Percentiles rank a stretch among this genome's conserved stretches.
phyloP scores from a whole-genome alignment of 2,888 invertebrate species.

The Drosophila aldrichi region DNA sequence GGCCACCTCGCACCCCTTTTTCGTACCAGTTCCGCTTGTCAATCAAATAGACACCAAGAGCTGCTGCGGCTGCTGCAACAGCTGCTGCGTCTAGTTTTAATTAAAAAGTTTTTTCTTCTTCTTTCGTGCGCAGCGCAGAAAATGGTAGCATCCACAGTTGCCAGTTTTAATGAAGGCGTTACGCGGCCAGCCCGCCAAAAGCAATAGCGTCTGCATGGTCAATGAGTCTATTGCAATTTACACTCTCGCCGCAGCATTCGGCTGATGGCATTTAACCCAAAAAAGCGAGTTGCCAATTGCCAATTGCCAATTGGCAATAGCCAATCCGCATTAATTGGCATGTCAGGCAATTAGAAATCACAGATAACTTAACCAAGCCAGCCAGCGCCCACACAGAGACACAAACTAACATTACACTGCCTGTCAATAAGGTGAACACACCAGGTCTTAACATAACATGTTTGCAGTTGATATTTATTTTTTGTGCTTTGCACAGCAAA shows the following conservation, averaged over 20 bases:
- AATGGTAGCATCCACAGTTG: conserved; percentile 70
- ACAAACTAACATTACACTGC: conserved; percentile 17
- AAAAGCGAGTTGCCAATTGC: conserved; percentile 20
- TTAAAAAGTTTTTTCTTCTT: conserved; percentile 51
- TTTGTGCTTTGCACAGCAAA: not conserved
- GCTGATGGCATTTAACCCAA: conserved; percentile 42
- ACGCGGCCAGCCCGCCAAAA: conserved; percentile 27
- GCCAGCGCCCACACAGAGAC: conserved; percentile 53
- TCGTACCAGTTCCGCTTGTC: conserved; percentile 61
- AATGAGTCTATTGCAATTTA: conserved; percentile 60
- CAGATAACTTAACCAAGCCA: conserved; percentile 64
- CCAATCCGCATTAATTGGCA: conserved; percentile 70
- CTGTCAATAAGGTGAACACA: conserved; percentile 71
- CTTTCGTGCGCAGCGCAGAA: conserved; percentile 26
- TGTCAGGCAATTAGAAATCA: conserved; percentile 78
- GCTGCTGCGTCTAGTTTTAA: conserved; percentile 55
- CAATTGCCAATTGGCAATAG: conserved; percentile 34
- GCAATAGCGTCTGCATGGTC: conserved; percentile 35
- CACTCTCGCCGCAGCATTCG: conserved; percentile 55
- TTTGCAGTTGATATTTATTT: not conserved
- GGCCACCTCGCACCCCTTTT: not conserved
- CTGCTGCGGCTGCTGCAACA: conserved; percentile 18
- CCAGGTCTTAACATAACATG: conserved; percentile 38
- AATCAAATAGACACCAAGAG: conserved; percentile 65
- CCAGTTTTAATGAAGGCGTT: conserved; percentile 69